Base-by-base conservation (phyloP, 2,888 invertebrate genomes). In the Plagiodera versicolora region DNA sequence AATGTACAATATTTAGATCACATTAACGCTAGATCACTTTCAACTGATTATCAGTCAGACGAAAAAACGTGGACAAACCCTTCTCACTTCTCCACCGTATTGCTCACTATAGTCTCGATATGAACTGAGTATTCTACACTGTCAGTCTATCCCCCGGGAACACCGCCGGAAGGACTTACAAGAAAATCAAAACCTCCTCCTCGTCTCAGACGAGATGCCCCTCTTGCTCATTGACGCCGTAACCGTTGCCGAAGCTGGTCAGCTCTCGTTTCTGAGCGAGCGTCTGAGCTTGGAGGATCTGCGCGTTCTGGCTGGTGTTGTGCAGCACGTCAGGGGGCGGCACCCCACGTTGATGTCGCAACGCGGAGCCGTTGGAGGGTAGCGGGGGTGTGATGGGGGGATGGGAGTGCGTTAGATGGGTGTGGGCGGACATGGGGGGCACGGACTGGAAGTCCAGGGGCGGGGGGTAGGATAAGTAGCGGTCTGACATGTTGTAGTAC, bases 391-490 rank as follows among this genome's bases (percentile, higher is more conserved):
- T 72, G 74, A 8, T 71, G 75, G 48, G 70, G 70, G 39, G 76
- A 80, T 57, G 83, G 82, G 77, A 83, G 83, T 8, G 63, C 74
- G 82, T 81, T 45, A 84, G 72, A 60, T 73, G 80, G 20, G 83
- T 82, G 32, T 84, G 74, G 64, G 82, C 83, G 52, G 84, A 84
- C 6, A 83, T 83, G 16, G 75, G 75, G 24, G 75, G 75, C 52
- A 72, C 85, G 66, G 80, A 81, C 45, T 87, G 87, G 35, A 87
- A 87, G 75, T 88, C 88, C 75, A 87, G 82, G 20, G 89, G 82
- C 0, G 91, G 91, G 30, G 92, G 91, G 80, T 91, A 92, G 1
- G 91, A 91, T 58, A 92, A 83, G 78, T 92, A 92, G 72, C 91
- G 83, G 64, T 91, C 90, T 1, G 90, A 89, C 87, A 90, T 90